These are phyloP conservation scores for Leucozona laternaria DNA, from an alignment of 2,888 invertebrate species.

Conservation along the genomic window DNA sequence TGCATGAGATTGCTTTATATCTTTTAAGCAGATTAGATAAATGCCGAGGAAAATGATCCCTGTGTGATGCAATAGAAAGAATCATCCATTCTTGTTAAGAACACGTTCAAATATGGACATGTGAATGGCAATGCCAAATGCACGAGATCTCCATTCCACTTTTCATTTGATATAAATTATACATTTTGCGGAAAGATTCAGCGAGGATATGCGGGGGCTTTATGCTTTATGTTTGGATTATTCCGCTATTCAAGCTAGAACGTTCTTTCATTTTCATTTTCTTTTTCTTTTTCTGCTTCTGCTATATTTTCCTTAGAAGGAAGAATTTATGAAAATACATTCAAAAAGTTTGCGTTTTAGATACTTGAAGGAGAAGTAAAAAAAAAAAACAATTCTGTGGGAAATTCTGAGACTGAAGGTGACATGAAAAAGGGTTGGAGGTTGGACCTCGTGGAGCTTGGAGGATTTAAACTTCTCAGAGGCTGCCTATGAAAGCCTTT, in stretches of 20 bases:
- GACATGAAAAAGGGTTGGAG: slow-evolving; percentile 24
- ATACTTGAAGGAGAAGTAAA: not conserved
- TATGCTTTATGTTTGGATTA: slow-evolving; percentile 52
- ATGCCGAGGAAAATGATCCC: slow-evolving; percentile 46
- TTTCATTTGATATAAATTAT: slow-evolving; percentile 53
- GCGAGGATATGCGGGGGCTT: slow-evolving; percentile 8
- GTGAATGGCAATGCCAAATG: slow-evolving; percentile 53
- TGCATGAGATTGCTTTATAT: slow-evolving; percentile 26
- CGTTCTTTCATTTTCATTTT: not conserved
- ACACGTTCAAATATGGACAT: slow-evolving; percentile 53
- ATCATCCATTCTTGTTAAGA: slow-evolving; percentile 29
- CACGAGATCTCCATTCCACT: slow-evolving; percentile 37
- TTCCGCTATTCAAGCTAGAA: slow-evolving; percentile 40
- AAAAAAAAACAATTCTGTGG: not conserved
- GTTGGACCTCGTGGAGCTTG: not conserved
- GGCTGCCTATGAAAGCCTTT: slow-evolving; percentile 12
- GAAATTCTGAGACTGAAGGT: slow-evolving; percentile 42
- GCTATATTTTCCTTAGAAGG: not conserved
- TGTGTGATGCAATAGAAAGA: slow-evolving; percentile 26
- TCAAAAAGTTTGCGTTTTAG: slow-evolving; percentile 40
- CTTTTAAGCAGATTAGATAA: slow-evolving; percentile 65
- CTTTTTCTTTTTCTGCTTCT: not conserved
- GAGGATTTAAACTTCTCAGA: slow-evolving; percentile 29
- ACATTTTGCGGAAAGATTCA: slow-evolving; percentile 26
- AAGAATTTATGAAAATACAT: slow-evolving; percentile 58